Percentiles rank a stretch among this genome's conserved stretches.
Conservation (phyloP, 2,888 invertebrate genomes). For the Kryphioiulus occultus region DNA sequence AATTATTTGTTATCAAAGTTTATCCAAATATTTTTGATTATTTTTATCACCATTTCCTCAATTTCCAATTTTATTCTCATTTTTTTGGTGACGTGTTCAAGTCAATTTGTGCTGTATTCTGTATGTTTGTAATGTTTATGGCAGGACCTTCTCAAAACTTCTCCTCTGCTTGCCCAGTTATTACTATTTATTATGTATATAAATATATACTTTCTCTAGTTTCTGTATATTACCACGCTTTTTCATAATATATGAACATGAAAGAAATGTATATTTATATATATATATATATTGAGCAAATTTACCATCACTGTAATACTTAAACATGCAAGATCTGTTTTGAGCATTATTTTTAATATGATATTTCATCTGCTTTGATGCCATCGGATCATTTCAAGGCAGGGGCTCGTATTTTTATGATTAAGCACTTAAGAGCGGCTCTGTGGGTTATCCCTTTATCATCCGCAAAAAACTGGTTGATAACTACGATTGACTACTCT, state of each 20-base stretch:
- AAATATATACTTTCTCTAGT: conserved; percentile 41
- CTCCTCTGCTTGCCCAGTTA: conserved; percentile 61
- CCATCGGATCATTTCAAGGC: not conserved
- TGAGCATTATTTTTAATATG: not conserved
- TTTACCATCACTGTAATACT: conserved; percentile 24
- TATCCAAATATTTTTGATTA: not conserved
- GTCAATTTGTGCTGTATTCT: conserved; percentile 45
- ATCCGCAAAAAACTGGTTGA: not conserved
- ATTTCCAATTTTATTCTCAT: not conserved
- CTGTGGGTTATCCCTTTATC: not conserved
- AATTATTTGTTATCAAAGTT: conserved; percentile 3
- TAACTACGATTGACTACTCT: conserved; percentile 41
- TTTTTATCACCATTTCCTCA: not conserved
- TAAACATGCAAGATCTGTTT: conserved; percentile 15
- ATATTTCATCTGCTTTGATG: not conserved
- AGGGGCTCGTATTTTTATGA: not conserved
- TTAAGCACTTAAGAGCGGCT: not conserved
- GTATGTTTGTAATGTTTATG: conserved; percentile 55
- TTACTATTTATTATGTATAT: conserved; percentile 44
- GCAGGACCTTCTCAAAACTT: conserved; percentile 66
- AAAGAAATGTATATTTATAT: conserved; percentile 15
- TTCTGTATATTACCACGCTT: not conserved
- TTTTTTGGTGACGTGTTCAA: conserved; percentile 42
- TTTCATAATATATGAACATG: not conserved
- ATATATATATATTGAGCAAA: conserved; percentile 24